Base-by-base conservation (phyloP, 1,140 invertebrate species). In the Eurosta solidaginis region DNA sequence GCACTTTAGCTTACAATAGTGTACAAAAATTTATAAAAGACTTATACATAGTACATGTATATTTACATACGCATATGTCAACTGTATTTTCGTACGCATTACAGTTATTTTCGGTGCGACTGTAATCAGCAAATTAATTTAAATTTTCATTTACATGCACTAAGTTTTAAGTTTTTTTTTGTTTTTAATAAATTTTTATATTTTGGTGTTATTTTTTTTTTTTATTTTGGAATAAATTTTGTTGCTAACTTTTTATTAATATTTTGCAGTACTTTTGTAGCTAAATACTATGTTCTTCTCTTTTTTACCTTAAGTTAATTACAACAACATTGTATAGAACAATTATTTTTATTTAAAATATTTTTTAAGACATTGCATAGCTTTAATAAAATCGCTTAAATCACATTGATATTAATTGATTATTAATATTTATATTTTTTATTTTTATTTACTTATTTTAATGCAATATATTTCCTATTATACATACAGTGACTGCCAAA, bases 381-480 rank as follows among this genome's bases (percentile, higher is more conserved):
- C 83, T 81, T 85, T 85, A 84, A 85, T 85, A 85, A 85, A 85
- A 85, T 85, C 84, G 84, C 84, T 85, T 85, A 85, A 85, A 85
- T 85, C 84, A 85, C 84, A 85, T 84, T 85, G 85, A 85, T 84
- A 77, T 85, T 85, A 84, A 80, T 82, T 49, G 25, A 36, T 81
- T 82, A 77, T 40, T 54, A 77, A 20, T 59, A 52, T 42, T 77
- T 50, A 36, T 44, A 25, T 52, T 52, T 76, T 52, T 45, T 33
- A 76, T 50, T 36, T 20, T 44, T 25, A 33, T 77, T 22, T 25
- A 59, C 44, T 68, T n/a, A n/a, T 17, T 59, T 14, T 59, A 68
- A 68, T 20, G 33, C 40, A 68, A 33, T n/a, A 25, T 59, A 25
- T 52, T 36, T 27, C 27, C 33, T 17, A 29, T 17, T 59, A 29